These are phyloP conservation scores for Laspeyria flexula DNA, from an alignment of 2,888 invertebrate species.

Conservation along the genomic window DNA sequence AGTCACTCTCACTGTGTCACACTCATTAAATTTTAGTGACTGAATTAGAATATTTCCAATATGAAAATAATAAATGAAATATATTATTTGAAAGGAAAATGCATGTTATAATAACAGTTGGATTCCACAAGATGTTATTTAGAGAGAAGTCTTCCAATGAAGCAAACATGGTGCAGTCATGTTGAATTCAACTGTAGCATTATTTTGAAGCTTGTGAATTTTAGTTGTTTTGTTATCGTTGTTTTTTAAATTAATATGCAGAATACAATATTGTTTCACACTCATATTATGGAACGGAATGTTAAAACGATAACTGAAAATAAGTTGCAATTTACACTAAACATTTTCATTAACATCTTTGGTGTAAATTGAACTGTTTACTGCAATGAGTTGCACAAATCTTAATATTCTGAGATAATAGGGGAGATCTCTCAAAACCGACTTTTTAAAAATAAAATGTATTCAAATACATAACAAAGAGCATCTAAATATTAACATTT, in stretches of 20 bases:
- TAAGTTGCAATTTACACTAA: too few relatives aligned
- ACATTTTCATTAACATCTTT: too few relatives aligned
- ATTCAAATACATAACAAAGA: not conserved
- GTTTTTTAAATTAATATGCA: not conserved
- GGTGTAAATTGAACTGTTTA: too few relatives aligned
- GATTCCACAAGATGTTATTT: too few relatives aligned
- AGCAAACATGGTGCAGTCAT: too few relatives aligned
- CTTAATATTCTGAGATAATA: not conserved
- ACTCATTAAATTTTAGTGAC: not conserved
- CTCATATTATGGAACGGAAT: constrained; percentile 9
- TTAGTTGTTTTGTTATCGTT: too few relatives aligned
- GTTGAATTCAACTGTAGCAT: too few relatives aligned
- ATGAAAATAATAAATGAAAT: too few relatives aligned
- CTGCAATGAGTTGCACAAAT: too few relatives aligned
- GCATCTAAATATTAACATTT: not conserved
- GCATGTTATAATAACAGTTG: too few relatives aligned
- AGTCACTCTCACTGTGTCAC: constrained; percentile 5
- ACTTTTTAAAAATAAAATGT: not conserved
- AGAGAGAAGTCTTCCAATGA: too few relatives aligned
- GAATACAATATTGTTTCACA: not conserved
- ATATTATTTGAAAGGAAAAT: too few relatives aligned
- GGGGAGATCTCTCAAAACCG: not conserved
- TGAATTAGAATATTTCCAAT: not conserved
- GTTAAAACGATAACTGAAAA: not conserved
- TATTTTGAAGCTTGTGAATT: not conserved